Evolutionary conservation across 2,113 vertebrate species (phyloP).

Genomic region (Podocnemis expansa): DNA sequence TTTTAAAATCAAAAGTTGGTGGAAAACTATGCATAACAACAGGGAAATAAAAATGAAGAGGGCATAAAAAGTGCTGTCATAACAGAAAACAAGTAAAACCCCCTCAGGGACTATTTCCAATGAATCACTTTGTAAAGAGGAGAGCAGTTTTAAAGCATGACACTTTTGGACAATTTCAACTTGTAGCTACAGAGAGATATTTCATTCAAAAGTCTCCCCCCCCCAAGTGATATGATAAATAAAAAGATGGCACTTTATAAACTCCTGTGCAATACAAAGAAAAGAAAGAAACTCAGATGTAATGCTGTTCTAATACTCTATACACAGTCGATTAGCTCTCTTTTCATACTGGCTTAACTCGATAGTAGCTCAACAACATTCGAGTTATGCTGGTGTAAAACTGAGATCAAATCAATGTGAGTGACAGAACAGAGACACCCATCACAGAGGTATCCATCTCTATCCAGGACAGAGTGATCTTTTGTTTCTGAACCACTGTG

Average conservation of each 20-base stretch:
- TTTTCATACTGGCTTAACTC: not conserved
- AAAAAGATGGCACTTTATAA: not conserved
- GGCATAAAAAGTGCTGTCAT: not conserved
- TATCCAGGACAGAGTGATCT: not conserved
- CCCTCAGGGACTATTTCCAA: not conserved
- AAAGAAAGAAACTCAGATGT: not conserved
- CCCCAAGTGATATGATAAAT: not conserved
- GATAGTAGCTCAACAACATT: not conserved
- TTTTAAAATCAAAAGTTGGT: not conserved
- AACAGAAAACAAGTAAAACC: not conserved
- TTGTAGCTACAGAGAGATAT: not conserved
- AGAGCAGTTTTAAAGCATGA: not conserved
- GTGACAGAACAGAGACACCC: not conserved
- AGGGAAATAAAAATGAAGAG: not conserved
- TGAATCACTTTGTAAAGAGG: not conserved
- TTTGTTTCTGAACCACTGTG: not conserved
- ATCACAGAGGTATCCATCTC: not conserved
- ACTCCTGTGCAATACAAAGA: not conserved
- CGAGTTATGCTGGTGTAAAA: not conserved
- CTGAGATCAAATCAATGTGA: not conserved
- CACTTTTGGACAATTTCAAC: not conserved
- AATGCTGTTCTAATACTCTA: not conserved
- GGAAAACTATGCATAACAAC: not conserved
- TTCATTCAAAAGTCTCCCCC: not conserved
- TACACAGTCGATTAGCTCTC: fast-evolving